Evolutionary conservation across 2,888 invertebrate species (phyloP).

Genomic region (Digitonthophagus gazella): DNA sequence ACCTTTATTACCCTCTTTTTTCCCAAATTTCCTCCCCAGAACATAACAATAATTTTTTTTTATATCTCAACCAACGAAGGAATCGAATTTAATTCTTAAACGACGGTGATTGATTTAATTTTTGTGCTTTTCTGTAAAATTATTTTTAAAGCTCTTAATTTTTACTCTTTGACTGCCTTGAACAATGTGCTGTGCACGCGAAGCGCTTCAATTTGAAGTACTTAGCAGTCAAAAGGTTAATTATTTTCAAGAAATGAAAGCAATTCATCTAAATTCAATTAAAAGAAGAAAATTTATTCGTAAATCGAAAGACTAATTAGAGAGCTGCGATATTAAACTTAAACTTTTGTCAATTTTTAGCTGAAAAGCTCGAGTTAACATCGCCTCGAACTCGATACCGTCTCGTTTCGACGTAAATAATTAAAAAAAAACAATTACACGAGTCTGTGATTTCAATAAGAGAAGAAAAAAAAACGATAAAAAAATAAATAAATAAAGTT

Average conservation of each 20-base stretch:
- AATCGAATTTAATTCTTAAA: too few species aligned
- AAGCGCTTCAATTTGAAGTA: too few species aligned
- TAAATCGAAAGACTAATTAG: constrained; percentile 5
- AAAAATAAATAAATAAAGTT: neutral
- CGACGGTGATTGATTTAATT: too few species aligned
- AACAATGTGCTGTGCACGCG: too few species aligned
- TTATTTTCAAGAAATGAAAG: too few species aligned
- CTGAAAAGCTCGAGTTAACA: neutral
- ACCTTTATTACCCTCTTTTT: neutral
- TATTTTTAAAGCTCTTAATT: too few species aligned
- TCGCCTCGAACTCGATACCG: neutral
- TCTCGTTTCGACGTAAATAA: neutral
- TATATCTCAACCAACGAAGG: too few species aligned
- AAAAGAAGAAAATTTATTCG: constrained; percentile 7
- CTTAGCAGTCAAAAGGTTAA: too few species aligned
- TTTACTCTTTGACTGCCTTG: too few species aligned
- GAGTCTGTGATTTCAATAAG: neutral
- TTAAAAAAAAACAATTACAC: neutral
- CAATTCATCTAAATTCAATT: neutral
- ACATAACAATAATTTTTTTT: too few species aligned
- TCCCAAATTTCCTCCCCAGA: neutral
- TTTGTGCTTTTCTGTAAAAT: too few species aligned
- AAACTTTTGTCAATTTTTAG: neutral
- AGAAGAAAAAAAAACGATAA: neutral
- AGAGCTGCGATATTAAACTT: neutral